Percentiles rank a stretch among this genome's conserved stretches.
Evolutionary conservation across 1,140 invertebrate species (phyloP).

Genomic region (Zaprionus davidi): DNA sequence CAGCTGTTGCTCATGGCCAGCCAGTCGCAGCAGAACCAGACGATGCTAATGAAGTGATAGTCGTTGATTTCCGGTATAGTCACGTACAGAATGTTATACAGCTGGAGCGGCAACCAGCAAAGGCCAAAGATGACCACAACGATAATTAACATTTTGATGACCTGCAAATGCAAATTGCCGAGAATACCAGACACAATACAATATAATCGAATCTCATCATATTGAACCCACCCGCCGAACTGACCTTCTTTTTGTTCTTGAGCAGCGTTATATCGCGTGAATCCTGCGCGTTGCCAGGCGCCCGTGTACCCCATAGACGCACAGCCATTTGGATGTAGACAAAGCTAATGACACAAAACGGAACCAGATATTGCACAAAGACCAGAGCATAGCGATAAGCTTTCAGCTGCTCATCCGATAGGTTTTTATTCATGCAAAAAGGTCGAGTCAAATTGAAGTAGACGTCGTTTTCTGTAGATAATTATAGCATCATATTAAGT

Average conservation of each 20-base stretch:
- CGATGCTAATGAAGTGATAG: conserved; percentile 91
- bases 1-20: conserved; percentile 94
- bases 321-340: conserved; percentile 92
- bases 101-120: conserved; percentile 93
- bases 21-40: conserved; percentile 93
- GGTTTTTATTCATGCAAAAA: conserved; percentile 86
- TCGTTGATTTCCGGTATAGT: conserved; percentile 89
- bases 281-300: conserved; percentile 91
- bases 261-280: conserved; percentile 90
- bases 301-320: conserved; percentile 89
- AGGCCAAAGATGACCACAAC: conserved; percentile 92
- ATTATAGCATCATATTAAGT: background rate
- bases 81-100: conserved; percentile 90
- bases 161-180: conserved; percentile 85
- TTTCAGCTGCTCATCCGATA: conserved; percentile 86
- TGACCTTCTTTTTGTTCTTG: conserved; percentile 92
- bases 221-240: conserved; percentile 16
- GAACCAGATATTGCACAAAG: conserved; percentile 89
- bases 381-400: conserved; percentile 86
- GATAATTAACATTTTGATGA: conserved; percentile 93
- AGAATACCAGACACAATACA: background rate
- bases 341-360: conserved; percentile 90
- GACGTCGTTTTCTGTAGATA: conserved; percentile 60
- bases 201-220: background rate
- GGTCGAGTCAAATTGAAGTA: conserved; percentile 84